Evolutionary conservation across 2,888 invertebrate species (phyloP), one percentile per base, ranked within the genome.

Genomic region (Sericinus montela): DNA sequence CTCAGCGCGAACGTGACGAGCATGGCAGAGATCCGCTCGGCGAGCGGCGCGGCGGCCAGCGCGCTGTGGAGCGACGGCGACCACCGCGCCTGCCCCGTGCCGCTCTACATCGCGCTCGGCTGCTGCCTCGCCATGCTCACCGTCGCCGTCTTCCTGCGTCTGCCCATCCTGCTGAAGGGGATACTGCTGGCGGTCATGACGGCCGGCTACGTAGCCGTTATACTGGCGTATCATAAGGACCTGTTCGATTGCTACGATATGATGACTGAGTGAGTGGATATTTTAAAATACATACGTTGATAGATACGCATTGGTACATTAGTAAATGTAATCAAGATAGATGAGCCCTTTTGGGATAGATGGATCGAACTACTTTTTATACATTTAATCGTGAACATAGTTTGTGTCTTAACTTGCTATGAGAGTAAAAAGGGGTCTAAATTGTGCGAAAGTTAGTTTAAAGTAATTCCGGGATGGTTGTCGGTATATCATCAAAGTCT

Each of bases 81-180:
- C 54, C 96, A 97, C 72, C 90, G 95, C 42, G 93, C 93, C 13
- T 96, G 96, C 65, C 94, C 95, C 0, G 84, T 97, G 47, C 97
- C 97, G 0, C 93, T 97, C 51, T 98, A 97, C 79, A 94, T 97
- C 35, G 93, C 95, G 4, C 82, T 97, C 10, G 95, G 95, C 9
- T 96, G 96, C 63, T 92, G 96, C 45, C 90, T 97, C 58, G 94
- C 95, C 45, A 95, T 95, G 82, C 89, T 97, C 50, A 93, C 95
- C 0, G 95, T 97, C 23, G 94, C 96, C 0, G 93, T 97, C 51
- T 97, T 97, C 80, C 90, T 97, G 43, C 90, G 92, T 54, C 89
- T 97, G 44, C 96, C 97, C 7, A 95, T 97, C 58, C 80, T 96
- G 56, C 91, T 96, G 55, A 97, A 97, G 81, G 92, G 94, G 6